These are phyloP conservation scores for Agriotes lineatus DNA, from an alignment of 2,888 invertebrate species.

Conservation along the genomic window DNA sequence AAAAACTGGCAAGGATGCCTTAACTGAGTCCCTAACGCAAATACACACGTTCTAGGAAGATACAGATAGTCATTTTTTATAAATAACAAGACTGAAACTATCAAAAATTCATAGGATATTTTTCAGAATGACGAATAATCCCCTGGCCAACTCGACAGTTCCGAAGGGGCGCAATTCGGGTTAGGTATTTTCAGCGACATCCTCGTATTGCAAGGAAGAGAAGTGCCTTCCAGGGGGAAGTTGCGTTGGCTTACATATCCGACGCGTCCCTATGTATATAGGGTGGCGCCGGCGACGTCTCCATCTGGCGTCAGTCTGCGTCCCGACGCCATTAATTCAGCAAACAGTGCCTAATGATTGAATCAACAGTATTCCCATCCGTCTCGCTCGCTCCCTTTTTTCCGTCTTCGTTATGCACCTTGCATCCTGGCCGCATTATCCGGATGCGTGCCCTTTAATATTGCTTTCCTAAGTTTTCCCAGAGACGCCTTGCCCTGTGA, in stretches of 20 bases:
- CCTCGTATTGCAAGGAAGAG: background rate
- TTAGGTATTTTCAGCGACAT: background rate
- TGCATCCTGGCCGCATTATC: slow-evolving; percentile 30
- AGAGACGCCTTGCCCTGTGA: slow-evolving; percentile 28
- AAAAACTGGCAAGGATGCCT: too few species aligned
- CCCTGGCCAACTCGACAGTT: too few species aligned
- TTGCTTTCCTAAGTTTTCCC: slow-evolving; percentile 25
- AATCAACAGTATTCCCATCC: slow-evolving; percentile 65
- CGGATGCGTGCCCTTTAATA: slow-evolving; percentile 38
- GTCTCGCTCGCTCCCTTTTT: slow-evolving; percentile 34
- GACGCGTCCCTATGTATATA: slow-evolving; percentile 47
- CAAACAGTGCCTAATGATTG: slow-evolving; percentile 67
- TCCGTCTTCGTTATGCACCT: slow-evolving; percentile 37
- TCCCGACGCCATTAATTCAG: slow-evolving; percentile 66
- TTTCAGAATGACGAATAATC: too few species aligned
- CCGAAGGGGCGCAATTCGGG: background rate
- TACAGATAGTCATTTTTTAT: too few species aligned
- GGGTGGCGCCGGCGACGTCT: slow-evolving; percentile 54
- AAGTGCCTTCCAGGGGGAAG: slow-evolving; percentile 20
- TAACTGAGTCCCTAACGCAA: too few species aligned
- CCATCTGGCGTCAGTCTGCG: slow-evolving; percentile 62
- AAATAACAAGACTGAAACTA: too few species aligned
- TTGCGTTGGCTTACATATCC: slow-evolving; percentile 44
- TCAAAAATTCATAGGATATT: too few species aligned
- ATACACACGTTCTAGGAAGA: too few species aligned